phyloP scores from a whole-genome alignment of 2,888 invertebrate genomes.

The Stenichneumon culpator region DNA sequence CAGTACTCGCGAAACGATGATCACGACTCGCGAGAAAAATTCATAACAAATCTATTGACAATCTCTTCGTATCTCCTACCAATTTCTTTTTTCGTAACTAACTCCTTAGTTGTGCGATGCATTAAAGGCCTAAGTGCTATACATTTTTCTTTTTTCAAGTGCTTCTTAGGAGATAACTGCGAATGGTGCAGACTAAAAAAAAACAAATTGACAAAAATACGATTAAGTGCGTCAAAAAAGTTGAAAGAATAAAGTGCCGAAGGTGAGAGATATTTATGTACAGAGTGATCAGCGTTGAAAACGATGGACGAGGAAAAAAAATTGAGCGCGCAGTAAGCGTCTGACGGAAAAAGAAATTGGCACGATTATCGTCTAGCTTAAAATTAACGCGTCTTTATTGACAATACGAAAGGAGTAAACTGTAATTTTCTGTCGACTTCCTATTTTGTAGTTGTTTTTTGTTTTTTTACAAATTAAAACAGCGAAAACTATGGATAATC shows the following conservation, averaged over 20 bases:
- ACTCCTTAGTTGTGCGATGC: slow-evolving; percentile 1
- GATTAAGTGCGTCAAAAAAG: slow-evolving; percentile 1
- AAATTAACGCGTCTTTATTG: slow-evolving; percentile 29
- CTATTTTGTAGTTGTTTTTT: neutral
- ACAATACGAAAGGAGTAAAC: slow-evolving; percentile 25
- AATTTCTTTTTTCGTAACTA: slow-evolving; percentile 64
- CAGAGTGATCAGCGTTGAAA: slow-evolving; percentile 53
- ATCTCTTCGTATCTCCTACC: slow-evolving; percentile 68
- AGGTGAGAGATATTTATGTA: slow-evolving; percentile 64
- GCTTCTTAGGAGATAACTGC: neutral
- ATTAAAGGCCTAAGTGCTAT: slow-evolving; percentile 36
- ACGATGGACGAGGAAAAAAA: slow-evolving; percentile 3
- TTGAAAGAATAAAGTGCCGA: slow-evolving; percentile 45
- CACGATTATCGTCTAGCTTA: slow-evolving; percentile 27
- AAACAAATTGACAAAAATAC: slow-evolving; percentile 10
- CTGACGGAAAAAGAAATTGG: slow-evolving; percentile 60
- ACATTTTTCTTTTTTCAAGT: slow-evolving; percentile 36
- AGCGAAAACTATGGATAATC: slow-evolving; percentile 32
- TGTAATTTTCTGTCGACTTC: slow-evolving; percentile 6
- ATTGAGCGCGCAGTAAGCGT: neutral
- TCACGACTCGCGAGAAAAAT: slow-evolving; percentile 66
- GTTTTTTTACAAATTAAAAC: slow-evolving; percentile 45
- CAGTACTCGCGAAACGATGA: slow-evolving; percentile 61
- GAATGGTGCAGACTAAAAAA: neutral
- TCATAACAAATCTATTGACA: slow-evolving; percentile 74